These are phyloP conservation scores for Drosophila falleni DNA, from an alignment of 2,888 invertebrate genomes.

Conservation along the genomic window DNA sequence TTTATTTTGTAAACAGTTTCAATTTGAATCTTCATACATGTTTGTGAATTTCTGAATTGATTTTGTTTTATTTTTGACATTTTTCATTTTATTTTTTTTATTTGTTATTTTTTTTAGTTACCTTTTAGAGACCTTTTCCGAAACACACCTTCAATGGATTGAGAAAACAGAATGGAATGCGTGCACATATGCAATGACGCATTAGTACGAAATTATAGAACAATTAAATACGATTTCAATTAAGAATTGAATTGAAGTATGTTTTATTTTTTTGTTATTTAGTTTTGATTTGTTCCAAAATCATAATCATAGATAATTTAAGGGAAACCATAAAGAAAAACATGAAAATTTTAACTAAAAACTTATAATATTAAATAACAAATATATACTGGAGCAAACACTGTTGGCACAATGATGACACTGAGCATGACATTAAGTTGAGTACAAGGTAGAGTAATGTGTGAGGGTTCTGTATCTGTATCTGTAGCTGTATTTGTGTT, in stretches of 20 bases:
- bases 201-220: slow-evolving; percentile 86
- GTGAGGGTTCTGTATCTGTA: slow-evolving; percentile 54
- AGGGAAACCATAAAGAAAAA: slow-evolving; percentile 42
- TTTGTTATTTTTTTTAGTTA: slow-evolving; percentile 88
- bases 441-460: slow-evolving; percentile 44
- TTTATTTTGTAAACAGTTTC: slow-evolving; percentile 74
- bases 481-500: slow-evolving; percentile 42
- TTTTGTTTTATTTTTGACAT: slow-evolving; percentile 63
- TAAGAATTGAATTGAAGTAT: slow-evolving; percentile 75
- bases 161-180: slow-evolving; percentile 87
- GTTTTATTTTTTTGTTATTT: slow-evolving; percentile 44
- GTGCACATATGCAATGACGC: slow-evolving; percentile 86
- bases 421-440: slow-evolving; percentile 68
- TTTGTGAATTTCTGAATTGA: slow-evolving; percentile 86
- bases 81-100: slow-evolving; percentile 62
- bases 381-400: slow-evolving; percentile 63
- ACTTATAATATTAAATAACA: slow-evolving; percentile 36
- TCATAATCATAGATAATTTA: slow-evolving; percentile 40
- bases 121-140: slow-evolving; percentile 98
- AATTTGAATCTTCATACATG: slow-evolving; percentile 82
- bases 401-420: slow-evolving; percentile 77
- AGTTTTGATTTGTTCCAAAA: slow-evolving; percentile 63
- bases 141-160: slow-evolving; percentile 92
- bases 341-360: slow-evolving; percentile 11
- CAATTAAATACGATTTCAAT: slow-evolving; percentile 86